Base-by-base conservation (phyloP, 2,888 invertebrate genomes). In the Allophyes oxyacanthae region DNA sequence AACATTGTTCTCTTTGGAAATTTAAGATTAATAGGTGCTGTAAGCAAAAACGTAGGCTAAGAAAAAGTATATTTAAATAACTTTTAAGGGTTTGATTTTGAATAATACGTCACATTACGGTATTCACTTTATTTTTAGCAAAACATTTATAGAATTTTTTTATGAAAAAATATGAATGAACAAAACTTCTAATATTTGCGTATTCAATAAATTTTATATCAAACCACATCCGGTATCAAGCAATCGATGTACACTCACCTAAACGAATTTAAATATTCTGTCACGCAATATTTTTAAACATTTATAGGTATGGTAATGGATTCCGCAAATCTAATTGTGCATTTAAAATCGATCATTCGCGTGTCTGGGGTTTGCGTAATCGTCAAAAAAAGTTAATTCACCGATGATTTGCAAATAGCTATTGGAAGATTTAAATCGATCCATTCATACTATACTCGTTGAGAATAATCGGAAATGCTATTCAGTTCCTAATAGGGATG, bases 281-380 rank as follows among this genome's bases (percentile, higher is more conserved):
- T 66, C 79, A 80, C 74, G 79, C 76, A 41, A 73, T 55, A 64
- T 62, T 66, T 65, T 60, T 45, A 56, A 50, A 64, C 56, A 62
- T 63, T 64, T 55, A 64, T 62, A 52, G 49, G 44, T 64, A 57
- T 60, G 52, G 42, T 70, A 75, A 75, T 77, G 44, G 63, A 66
- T 72, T 64, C 58, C 54, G 58, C 61, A 71, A 78, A 81, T 76
- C 68, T 67, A 75, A 69, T 73, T 67, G 58, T 67, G 62, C 61
- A 59, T 78, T 71, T 67, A 60, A 72, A 79, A 82, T 77, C 73
- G 81, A 69, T 71, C 64, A 70, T 53, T 81, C 62, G 82, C 83
- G 82, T 83, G 82, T 68, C 60, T 64, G n/a, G 2, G 37, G 46
- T 74, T 75, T 78, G 66, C 79, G 78, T 81, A 79, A 81, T 72